Percentiles rank a stretch among this genome's conserved stretches.
These are phyloP conservation scores for Poeciliopsis turneri DNA, from an alignment of 2,797 vertebrate species.

Conservation along the genomic window DNA sequence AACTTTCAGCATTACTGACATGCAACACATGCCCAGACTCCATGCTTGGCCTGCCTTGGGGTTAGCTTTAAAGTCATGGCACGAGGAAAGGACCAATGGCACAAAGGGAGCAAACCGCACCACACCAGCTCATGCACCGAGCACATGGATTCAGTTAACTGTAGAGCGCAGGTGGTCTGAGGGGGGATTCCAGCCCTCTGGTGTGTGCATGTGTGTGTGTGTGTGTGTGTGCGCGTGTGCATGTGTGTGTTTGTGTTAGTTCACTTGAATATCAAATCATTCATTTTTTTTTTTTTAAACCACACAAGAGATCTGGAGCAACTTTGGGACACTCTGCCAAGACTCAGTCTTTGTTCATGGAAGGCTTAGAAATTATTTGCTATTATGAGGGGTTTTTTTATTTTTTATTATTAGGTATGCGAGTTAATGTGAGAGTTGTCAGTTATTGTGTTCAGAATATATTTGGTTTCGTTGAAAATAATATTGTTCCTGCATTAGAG, in stretches of 20 bases:
- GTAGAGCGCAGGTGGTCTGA: conserved; percentile 74
- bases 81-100: conserved; percentile 59
- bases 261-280: conserved; percentile 32
- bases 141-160: conserved; percentile 81
- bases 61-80: conserved; percentile 60
- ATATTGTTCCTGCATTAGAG: neutral
- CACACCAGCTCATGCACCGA: conserved; percentile 59
- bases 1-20: conserved; percentile 16
- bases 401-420: neutral
- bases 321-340: conserved; percentile 4
- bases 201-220: conserved; percentile 16
- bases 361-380: conserved; percentile 3
- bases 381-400: neutral
- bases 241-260: conserved; percentile 10
- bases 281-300: conserved; percentile 25
- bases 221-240: conserved; percentile 7
- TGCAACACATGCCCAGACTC: conserved; percentile 27
- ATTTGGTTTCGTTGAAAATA: conserved; percentile 11
- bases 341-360: neutral
- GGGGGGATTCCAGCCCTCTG: conserved; percentile 70
- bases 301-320: conserved; percentile 10
- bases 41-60: conserved; percentile 37
- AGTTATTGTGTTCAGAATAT: conserved; percentile 6
- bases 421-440: conserved; percentile 10
- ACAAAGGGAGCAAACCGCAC: conserved; percentile 64